A percentile compares a stretch with the other conserved stretches of the same genome.
Conservation (phyloP, 2,888 invertebrate species). For the Neocrepidodera transversa region DNA sequence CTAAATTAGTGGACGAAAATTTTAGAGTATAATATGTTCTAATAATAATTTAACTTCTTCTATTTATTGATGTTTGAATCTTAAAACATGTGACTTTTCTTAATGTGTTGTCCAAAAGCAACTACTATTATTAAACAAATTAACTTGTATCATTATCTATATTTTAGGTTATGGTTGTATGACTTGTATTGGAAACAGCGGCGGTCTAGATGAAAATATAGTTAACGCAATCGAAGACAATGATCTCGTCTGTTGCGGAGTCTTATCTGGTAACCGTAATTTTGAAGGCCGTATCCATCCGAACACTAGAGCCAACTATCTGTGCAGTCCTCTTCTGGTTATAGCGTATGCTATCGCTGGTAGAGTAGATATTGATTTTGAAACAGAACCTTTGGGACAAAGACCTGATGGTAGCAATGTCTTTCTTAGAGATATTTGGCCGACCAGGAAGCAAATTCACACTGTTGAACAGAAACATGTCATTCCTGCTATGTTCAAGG, state of each 20-base stretch:
- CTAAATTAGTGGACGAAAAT: too few species aligned
- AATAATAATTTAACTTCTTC: too few species aligned
- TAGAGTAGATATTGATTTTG: slow-evolving; percentile 93
- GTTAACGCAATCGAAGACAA: slow-evolving; percentile 92
- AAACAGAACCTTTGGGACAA: slow-evolving; percentile 77
- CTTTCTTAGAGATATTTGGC: slow-evolving; percentile 96
- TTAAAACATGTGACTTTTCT: neutral
- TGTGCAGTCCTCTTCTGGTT: slow-evolving; percentile 96
- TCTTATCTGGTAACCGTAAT: slow-evolving; percentile 96
- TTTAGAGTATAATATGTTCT: too few species aligned
- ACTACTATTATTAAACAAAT: neutral
- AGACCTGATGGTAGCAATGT: slow-evolving; percentile 76
- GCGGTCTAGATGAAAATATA: slow-evolving; percentile 91
- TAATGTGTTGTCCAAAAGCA: neutral
- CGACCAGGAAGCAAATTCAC: slow-evolving; percentile 88
- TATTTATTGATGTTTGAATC: too few species aligned
- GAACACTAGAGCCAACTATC: slow-evolving; percentile 94
- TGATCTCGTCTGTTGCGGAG: slow-evolving; percentile 93
- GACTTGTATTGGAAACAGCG: slow-evolving; percentile 99
- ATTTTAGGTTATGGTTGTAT: slow-evolving; percentile 93
- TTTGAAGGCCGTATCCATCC: slow-evolving; percentile 99
- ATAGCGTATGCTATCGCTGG: slow-evolving; percentile 98
- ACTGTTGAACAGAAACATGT: slow-evolving; percentile 86
- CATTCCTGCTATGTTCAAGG: slow-evolving; percentile 96
- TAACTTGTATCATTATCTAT: neutral